Evolutionary conservation across 92 coral and sea anemone species (phyloP).

Genomic region (Parazoanthus swiftii): DNA sequence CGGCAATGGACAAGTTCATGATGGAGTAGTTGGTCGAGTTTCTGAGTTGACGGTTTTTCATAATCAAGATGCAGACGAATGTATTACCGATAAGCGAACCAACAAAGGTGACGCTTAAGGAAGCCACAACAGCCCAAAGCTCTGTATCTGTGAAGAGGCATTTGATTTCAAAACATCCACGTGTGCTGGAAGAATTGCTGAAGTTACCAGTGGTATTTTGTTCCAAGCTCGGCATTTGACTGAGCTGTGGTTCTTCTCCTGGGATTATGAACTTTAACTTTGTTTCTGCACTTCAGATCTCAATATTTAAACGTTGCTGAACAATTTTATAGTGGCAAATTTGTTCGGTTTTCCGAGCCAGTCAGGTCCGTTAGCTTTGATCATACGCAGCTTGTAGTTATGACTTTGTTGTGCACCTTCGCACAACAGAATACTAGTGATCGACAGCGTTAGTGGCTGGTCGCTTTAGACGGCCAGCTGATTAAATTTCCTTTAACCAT

Average conservation of each 20-base stretch:
- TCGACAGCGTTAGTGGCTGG: neutral
- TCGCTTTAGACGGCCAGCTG: neutral
- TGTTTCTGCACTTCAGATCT: neutral
- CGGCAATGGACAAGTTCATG: constrained; percentile 71
- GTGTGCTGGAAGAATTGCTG: neutral
- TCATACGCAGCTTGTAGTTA: neutral
- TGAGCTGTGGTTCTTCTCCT: neutral
- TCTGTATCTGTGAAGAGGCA: constrained; percentile 64
- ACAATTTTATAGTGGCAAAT: neutral
- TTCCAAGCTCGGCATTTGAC: neutral
- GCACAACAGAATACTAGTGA: neutral
- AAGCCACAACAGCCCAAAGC: constrained; percentile 48
- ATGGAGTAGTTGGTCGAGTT: constrained; percentile 80
- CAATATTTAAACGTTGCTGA: neutral
- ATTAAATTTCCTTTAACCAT: neutral
- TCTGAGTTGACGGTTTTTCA: constrained; percentile 49
- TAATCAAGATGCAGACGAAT: constrained; percentile 55
- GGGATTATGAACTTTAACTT: neutral
- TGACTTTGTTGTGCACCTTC: no score
- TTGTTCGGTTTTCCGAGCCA: neutral
- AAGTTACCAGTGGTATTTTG: neutral
- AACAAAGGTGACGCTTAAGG: constrained; percentile 47
- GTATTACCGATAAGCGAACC: constrained; percentile 68
- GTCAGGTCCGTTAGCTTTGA: neutral
- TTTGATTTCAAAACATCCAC: constrained; percentile 45